phyloP scores from a whole-genome alignment of 1,140 invertebrate genomes.

The Rhopalosiphum padi region DNA sequence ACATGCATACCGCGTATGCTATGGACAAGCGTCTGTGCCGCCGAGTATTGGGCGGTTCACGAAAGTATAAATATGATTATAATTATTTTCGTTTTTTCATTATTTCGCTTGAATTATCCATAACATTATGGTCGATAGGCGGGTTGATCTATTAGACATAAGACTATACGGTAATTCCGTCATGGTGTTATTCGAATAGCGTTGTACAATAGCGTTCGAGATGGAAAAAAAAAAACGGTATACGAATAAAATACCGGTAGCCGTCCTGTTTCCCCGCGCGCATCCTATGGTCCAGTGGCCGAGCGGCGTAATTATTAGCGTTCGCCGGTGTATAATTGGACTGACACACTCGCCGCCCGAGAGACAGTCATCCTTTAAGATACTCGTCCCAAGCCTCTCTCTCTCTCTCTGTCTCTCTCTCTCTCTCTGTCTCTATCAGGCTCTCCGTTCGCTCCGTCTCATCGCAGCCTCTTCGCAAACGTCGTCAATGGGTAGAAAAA shows the following conservation, averaged over 20 bases:
- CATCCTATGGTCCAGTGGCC: neutral
- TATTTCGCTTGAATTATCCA: neutral
- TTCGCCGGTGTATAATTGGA: neutral
- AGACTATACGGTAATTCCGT: neutral
- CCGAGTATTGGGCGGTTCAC: neutral
- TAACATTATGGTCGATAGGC: neutral
- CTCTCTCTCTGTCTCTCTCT: neutral
- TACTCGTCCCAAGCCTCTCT: neutral
- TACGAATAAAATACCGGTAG: slow-evolving; percentile 2
- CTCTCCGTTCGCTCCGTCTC: neutral
- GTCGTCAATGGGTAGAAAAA: neutral
- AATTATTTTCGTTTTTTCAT: neutral
- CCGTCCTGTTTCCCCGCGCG: neutral
- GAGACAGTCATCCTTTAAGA: neutral
- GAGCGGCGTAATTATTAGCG: neutral
- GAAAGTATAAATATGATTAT: neutral
- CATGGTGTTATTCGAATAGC: neutral
- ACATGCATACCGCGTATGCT: neutral
- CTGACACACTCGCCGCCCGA: neutral
- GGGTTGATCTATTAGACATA: too few relatives aligned
- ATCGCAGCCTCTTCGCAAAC: neutral
- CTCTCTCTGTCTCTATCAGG: neutral
- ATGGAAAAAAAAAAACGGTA: neutral
- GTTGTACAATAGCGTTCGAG: neutral
- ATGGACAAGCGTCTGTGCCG: too few relatives aligned